Percentiles rank a stretch among this genome's conserved stretches.
Conservation (phyloP, 2,113 vertebrate species). For the Dromaius novaehollandiae region DNA sequence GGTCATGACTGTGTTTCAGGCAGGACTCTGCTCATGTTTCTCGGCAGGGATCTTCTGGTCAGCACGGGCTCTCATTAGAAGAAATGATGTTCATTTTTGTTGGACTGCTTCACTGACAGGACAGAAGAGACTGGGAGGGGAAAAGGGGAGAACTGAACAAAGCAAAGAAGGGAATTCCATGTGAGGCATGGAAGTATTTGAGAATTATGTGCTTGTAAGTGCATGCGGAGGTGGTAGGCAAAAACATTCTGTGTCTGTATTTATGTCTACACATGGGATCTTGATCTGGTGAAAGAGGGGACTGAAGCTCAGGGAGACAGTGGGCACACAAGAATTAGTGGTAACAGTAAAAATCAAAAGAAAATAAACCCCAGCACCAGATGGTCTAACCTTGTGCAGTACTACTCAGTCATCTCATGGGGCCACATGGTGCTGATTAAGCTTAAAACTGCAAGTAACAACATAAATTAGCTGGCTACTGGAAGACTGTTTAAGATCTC, state of each 20-base stretch:
- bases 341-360: slow-evolving; percentile 32
- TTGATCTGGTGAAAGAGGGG: slow-evolving; percentile 24
- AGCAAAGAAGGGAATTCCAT: not conserved
- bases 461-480: slow-evolving; percentile 44
- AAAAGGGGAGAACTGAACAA: not conserved
- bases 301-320: not conserved
- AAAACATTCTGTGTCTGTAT: not conserved
- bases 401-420: slow-evolving; percentile 23
- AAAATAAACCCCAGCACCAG: slow-evolving; percentile 4
- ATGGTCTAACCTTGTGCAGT: slow-evolving; percentile 41
- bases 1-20: not conserved
- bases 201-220: not conserved
- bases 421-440: slow-evolving; percentile 57
- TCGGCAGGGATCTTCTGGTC: not conserved
- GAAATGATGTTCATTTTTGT: not conserved
- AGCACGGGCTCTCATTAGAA: not conserved
- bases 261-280: not conserved
- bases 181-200: not conserved
- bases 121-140: not conserved
- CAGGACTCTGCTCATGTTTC: not conserved
- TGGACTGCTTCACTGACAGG: not conserved
- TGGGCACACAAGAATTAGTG: slow-evolving; percentile 10
- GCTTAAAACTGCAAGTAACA: slow-evolving; percentile 35
- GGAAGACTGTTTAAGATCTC: slow-evolving; percentile 46
- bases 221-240: not conserved